Base-by-base conservation (phyloP, 1,140 invertebrate species). In the Drosophila baimaii region DNA sequence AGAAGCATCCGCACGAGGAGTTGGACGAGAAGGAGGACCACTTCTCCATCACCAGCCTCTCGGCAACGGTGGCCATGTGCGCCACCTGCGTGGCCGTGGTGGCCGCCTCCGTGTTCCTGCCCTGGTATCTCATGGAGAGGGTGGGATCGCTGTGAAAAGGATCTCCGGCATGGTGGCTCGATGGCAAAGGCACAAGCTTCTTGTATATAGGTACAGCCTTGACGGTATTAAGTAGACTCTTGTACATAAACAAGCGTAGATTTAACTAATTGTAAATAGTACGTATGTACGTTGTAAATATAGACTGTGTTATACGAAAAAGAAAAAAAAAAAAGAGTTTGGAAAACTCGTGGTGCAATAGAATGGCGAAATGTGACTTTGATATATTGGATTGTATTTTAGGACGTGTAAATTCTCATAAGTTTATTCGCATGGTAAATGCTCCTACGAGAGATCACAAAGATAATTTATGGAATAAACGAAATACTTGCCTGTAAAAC, bases 71-170 rank as follows among this genome's bases (percentile, higher is more conserved):
- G 27, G 80, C 77, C 6, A 33, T 91, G 23, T 92, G 91, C 56
- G 91, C 92, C 47, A 93, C 93, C 7, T 93, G 92, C 52, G 72
- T 93, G 33, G 89, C 93, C 33, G 93, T 93, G 57, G 89, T 93
- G 2, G 92, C 93, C 6, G 81, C 93, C 6, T 92, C 93, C 23
- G 81, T 93, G 44, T 88, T 93, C 37, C 73, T 93, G 56, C 93
- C 93, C 13, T 93, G 93, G 93, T 93, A 93, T 75, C 81, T 93
- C 1, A 91, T 91, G 90, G 90, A 91, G 35, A 90, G 76, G 25
- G 85, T 65, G n/a, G 82, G 81, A 9, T 81, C 81, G 8, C 47
- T 84, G 5, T 86, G 39, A 76, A 15, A n/a, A n/a, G n/a, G n/a
- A n/a, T n/a, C n/a, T n/a, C n/a, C n/a, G n/a, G n/a, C n/a, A n/a